Percentiles rank a stretch among this genome's conserved stretches.
phyloP scores from a whole-genome alignment of 1,140 invertebrate species.

The Drosophila ironensis region DNA sequence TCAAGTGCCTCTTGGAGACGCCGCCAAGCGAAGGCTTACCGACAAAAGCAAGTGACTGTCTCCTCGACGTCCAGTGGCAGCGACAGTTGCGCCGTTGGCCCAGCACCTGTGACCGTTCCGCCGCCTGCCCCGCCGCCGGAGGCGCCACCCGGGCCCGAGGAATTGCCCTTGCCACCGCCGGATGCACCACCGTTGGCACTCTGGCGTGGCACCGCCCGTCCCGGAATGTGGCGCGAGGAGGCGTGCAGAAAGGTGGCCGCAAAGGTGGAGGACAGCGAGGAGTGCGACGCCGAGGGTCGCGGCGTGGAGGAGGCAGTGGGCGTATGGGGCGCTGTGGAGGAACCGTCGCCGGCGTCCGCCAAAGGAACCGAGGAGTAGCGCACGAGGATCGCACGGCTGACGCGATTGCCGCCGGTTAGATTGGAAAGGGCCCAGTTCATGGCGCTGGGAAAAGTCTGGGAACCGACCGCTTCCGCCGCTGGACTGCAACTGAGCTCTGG shows the following conservation, averaged over 20 bases:
- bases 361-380: conserved; percentile 77
- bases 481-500: conserved; percentile 54
- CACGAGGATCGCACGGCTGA: conserved; percentile 79
- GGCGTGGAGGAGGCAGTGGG: conserved; percentile 54
- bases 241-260: conserved; percentile 81
- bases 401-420: conserved; percentile 78
- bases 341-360: conserved; percentile 50
- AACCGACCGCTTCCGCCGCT: conserved; percentile 39
- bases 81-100: conserved; percentile 65
- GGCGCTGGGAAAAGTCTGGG: conserved; percentile 12
- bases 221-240: conserved; percentile 63
- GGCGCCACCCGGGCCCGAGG: conserved; percentile 5
- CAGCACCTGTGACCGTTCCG: conserved; percentile 8
- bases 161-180: conserved; percentile 9
- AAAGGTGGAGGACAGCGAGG: conserved; percentile 82
- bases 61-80: conserved; percentile 87
- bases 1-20: no score
- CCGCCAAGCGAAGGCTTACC: conserved; percentile 84
- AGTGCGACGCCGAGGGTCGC: conserved; percentile 75
- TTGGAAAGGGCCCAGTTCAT: conserved; percentile 82
- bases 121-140: not conserved
- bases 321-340: conserved; percentile 80
- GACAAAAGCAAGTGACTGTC: conserved; percentile 89
- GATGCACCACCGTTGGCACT: conserved; percentile 34
- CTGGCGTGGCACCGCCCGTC: conserved; percentile 66